Conservation (phyloP, 2,113 vertebrate genomes). For the Gymnocephalus cernua region DNA sequence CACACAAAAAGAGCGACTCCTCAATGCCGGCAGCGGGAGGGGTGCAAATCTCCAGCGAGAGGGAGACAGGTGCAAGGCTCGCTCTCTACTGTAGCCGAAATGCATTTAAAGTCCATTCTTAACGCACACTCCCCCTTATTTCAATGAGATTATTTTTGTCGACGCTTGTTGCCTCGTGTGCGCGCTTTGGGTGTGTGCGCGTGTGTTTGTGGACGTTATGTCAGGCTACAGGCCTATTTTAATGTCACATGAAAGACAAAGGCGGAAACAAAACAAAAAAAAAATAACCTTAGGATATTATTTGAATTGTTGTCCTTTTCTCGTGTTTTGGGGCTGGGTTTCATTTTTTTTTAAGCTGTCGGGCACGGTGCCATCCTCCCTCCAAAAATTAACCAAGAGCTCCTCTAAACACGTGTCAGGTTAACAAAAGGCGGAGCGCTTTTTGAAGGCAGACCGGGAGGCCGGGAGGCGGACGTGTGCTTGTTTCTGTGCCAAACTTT, state of each 20-base stretch:
- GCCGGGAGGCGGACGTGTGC: slow-evolving; percentile 74
- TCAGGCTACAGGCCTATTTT: not conserved
- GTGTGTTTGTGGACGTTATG: not conserved
- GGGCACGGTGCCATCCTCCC: slow-evolving; percentile 75
- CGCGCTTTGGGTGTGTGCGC: not conserved
- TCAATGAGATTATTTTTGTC: slow-evolving; percentile 55
- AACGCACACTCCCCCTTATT: slow-evolving; percentile 48
- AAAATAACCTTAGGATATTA: too few species aligned
- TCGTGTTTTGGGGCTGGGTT: slow-evolving; percentile 8
- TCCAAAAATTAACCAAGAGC: slow-evolving; percentile 76
- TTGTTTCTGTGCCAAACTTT: slow-evolving; percentile 83
- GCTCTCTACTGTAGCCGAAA: slow-evolving; percentile 70
- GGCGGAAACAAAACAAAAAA: not conserved
- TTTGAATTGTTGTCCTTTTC: not conserved
- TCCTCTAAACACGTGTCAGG: slow-evolving; percentile 78
- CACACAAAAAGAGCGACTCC: slow-evolving; percentile 23
- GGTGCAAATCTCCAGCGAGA: slow-evolving; percentile 70
- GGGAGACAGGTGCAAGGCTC: slow-evolving; percentile 80
- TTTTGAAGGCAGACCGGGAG: slow-evolving; percentile 58
- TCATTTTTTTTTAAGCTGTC: not conserved
- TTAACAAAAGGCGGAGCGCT: slow-evolving; percentile 81
- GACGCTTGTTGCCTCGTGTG: slow-evolving; percentile 42
- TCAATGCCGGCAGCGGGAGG: slow-evolving; percentile 63
- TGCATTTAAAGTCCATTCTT: slow-evolving; percentile 69
- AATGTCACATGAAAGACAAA: slow-evolving; percentile 24